phyloP scores from a whole-genome alignment of 2,797 vertebrate species.

The Babyrousa celebensis region DNA sequence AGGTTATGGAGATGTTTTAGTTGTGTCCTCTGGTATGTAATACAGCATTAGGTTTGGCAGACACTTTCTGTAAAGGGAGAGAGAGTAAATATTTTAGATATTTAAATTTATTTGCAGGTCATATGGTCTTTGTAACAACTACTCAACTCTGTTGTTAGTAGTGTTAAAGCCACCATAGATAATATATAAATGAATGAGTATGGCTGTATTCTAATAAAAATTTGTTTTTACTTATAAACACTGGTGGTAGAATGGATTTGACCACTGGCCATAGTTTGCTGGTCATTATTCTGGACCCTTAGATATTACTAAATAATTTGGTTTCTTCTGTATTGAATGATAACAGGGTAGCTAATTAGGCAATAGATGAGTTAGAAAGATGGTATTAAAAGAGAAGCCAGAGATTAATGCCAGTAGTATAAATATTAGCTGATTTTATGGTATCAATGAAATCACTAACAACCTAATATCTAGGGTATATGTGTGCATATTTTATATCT shows the following conservation, averaged over 20 bases:
- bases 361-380: neutral
- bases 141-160: neutral
- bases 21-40: constrained; percentile 1
- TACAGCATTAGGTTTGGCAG: neutral
- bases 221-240: constrained; percentile 5
- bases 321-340: neutral
- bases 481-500: neutral
- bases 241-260: neutral
- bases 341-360: neutral
- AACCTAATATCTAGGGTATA: neutral
- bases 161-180: neutral
- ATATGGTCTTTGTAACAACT: neutral
- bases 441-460: neutral
- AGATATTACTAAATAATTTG: constrained; percentile 7
- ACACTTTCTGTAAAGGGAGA: neutral
- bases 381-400: neutral
- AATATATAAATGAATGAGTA: neutral
- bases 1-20: neutral
- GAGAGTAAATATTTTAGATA: neutral
- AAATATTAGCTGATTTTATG: neutral
- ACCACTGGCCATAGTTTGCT: neutral
- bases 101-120: neutral
- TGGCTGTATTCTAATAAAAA: neutral
- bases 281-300: neutral
- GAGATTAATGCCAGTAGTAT: neutral